Evolutionary conservation across 2,888 invertebrate genomes (phyloP).

Genomic region (Toxonevra muliebris): DNA sequence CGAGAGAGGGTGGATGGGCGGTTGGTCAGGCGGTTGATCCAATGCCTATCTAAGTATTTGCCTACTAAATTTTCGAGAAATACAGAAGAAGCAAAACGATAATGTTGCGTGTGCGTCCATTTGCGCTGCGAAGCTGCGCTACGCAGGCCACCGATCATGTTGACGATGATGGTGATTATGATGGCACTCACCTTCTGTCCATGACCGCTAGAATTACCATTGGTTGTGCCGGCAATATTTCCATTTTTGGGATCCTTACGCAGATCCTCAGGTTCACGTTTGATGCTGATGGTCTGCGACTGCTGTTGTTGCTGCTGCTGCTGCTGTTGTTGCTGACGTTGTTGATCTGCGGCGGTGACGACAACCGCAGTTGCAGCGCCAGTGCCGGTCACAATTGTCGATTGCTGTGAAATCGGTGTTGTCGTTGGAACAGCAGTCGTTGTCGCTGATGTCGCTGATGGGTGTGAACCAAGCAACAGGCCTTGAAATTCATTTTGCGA

Average conservation of each 20-base stretch:
- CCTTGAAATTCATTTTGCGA: slow-evolving; percentile 67
- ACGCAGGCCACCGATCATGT: no score
- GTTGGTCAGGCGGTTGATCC: not conserved
- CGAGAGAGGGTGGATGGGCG: not conserved
- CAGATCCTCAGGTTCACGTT: slow-evolving; percentile 66
- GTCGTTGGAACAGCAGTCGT: slow-evolving; percentile 47
- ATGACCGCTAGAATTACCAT: slow-evolving; percentile 49
- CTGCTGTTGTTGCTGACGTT: slow-evolving; percentile 43
- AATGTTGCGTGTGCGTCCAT: not conserved
- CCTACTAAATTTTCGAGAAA: not conserved
- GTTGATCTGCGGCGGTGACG: slow-evolving; percentile 57
- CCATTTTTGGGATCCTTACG: slow-evolving; percentile 65
- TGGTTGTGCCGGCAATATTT: slow-evolving; percentile 44
- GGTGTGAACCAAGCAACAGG: slow-evolving; percentile 66
- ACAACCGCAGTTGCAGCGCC: slow-evolving; percentile 55
- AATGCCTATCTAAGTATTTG: not conserved
- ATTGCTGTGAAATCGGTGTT: slow-evolving; percentile 52
- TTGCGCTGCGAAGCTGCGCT: no score
- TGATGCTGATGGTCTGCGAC: slow-evolving; percentile 63
- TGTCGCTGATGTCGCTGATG: slow-evolving; percentile 58
- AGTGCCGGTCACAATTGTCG: slow-evolving; percentile 57
- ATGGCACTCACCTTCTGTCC: slow-evolving; percentile 63
- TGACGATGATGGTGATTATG: not conserved
- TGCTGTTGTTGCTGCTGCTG: slow-evolving; percentile 49
- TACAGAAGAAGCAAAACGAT: not conserved